A percentile compares a stretch with the other conserved stretches of the same genome.
These are phyloP conservation scores for Spilosoma lubricipeda DNA, from an alignment of 2,888 invertebrate genomes.

Conservation along the genomic window DNA sequence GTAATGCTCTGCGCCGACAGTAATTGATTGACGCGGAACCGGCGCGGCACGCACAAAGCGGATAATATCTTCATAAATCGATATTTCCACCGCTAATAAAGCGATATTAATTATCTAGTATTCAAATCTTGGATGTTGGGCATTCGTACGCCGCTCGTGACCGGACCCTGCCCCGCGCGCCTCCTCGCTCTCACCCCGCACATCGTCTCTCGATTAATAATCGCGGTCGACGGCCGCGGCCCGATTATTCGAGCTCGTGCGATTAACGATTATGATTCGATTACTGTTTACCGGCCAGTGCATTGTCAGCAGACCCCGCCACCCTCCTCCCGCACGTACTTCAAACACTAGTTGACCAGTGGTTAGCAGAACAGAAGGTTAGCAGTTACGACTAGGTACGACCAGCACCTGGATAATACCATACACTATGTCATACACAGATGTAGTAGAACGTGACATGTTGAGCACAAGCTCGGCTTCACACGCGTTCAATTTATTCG, in stretches of 20 bases:
- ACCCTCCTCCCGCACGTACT: neutral
- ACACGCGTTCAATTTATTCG: neutral
- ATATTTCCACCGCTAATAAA: conserved; percentile 83
- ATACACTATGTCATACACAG: neutral
- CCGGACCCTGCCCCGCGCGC: conserved; percentile 47
- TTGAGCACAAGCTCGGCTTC: neutral
- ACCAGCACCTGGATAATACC: neutral
- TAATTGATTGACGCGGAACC: conserved; percentile 58
- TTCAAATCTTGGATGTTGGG: conserved; percentile 81
- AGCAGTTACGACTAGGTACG: neutral
- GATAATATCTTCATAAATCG: conserved; percentile 82
- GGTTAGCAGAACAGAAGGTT: too few species aligned
- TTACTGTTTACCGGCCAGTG: conserved; percentile 54
- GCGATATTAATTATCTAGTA: conserved; percentile 86
- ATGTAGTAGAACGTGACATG: neutral
- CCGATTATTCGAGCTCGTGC: conserved; percentile 66
- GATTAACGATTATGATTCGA: conserved; percentile 72
- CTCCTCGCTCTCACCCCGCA: conserved; percentile 42
- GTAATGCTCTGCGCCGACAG: conserved; percentile 35
- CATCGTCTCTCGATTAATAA: conserved; percentile 54
- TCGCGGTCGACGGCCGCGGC: conserved; percentile 61
- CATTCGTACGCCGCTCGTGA: conserved; percentile 77
- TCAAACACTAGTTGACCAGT: too few species aligned
- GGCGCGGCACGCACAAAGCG: conserved; percentile 73
- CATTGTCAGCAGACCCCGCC: conserved; percentile 37